phyloP scores from a whole-genome alignment of 2,113 vertebrate genomes.

The Sebastes schlegelii region DNA sequence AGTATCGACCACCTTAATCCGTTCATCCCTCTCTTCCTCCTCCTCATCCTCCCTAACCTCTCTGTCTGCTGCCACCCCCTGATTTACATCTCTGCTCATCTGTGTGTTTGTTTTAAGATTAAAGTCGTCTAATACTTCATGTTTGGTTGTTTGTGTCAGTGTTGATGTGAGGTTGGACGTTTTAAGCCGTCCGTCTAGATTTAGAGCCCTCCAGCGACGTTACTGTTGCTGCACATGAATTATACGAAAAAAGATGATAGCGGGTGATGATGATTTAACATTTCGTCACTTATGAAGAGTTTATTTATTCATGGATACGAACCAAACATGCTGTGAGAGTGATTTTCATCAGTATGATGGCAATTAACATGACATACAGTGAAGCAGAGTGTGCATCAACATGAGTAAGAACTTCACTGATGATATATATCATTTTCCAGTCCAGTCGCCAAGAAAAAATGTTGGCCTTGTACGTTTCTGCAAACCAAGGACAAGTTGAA shows the following conservation, averaged over 20 bases:
- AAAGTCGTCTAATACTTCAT: conserved; percentile 51
- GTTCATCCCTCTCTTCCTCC: conserved; percentile 76
- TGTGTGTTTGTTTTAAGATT: conserved; percentile 62
- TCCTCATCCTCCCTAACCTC: conserved; percentile 56
- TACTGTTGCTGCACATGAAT: neutral
- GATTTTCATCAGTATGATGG: neutral
- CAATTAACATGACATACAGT: neutral
- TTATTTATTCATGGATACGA: neutral
- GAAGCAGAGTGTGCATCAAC: neutral
- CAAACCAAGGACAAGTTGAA: too few species aligned
- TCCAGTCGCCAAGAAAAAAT: too few species aligned
- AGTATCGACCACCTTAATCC: conserved; percentile 84
- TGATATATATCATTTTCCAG: neutral
- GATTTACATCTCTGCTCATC: conserved; percentile 50
- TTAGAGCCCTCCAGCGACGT: conserved; percentile 12
- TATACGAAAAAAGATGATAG: neutral
- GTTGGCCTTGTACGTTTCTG: too few species aligned
- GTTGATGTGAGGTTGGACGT: conserved; percentile 2
- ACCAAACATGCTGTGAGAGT: neutral
- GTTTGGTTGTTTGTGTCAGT: conserved; percentile 52
- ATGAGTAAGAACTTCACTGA: neutral
- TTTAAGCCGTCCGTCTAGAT: conserved; percentile 21
- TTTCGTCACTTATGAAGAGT: neutral
- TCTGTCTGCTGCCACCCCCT: conserved; percentile 57
- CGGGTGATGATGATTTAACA: neutral